A percentile compares a stretch with the other conserved stretches of the same genome.
Evolutionary conservation across 2,113 vertebrate species (phyloP).

Genomic region (Thunnus maccoyii): DNA sequence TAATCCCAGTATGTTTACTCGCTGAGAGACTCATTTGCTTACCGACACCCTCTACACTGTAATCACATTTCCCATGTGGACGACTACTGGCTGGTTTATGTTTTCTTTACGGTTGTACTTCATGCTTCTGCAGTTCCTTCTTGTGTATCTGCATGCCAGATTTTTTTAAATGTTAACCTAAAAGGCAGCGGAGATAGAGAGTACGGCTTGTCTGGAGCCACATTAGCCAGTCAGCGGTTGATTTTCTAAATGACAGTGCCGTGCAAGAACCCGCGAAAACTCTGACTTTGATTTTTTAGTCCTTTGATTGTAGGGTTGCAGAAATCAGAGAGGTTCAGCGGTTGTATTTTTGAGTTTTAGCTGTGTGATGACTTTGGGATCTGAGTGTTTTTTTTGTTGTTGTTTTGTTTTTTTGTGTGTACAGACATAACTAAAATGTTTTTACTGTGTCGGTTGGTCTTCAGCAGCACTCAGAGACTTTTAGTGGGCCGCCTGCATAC

Average conservation of each 20-base stretch:
- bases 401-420: not conserved
- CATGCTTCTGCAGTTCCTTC: constrained; percentile 26
- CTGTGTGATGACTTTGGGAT: constrained; percentile 33
- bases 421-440: constrained; percentile 7
- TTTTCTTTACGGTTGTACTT: constrained; percentile 51
- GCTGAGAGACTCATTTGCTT: constrained; percentile 31
- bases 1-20: constrained; percentile 34
- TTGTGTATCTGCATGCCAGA: constrained; percentile 32
- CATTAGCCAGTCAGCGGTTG: constrained; percentile 50
- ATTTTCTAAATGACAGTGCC: constrained; percentile 58
- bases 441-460: not conserved
- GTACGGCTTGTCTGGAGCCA: constrained; percentile 52
- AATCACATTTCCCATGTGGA: constrained; percentile 46
- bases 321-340: constrained; percentile 24
- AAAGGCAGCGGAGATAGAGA: constrained; percentile 25
- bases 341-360: constrained; percentile 46
- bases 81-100: constrained; percentile 14
- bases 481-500: not conserved
- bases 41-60: constrained; percentile 35
- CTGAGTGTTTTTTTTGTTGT: not conserved
- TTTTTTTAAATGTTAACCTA: constrained; percentile 6
- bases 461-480: not conserved
- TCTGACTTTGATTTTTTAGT: constrained; percentile 66
- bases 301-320: constrained; percentile 67
- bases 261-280: constrained; percentile 28